Conservation (phyloP, 1,140 invertebrate species). For the Penaeus vannamei region DNA sequence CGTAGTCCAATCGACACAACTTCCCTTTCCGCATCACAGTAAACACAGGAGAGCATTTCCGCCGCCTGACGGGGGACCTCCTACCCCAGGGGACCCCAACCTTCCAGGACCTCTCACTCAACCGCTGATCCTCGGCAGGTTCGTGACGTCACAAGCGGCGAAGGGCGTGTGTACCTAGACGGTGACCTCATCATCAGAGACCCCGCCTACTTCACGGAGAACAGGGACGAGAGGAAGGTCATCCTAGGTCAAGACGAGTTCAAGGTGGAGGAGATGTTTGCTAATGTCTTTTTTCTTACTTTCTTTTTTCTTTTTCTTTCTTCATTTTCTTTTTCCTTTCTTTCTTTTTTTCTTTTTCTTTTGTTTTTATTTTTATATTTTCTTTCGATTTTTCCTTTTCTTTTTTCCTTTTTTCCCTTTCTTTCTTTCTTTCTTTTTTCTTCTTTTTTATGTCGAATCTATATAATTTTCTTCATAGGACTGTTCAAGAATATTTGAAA, state of each 20-base stretch:
- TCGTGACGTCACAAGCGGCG: constrained; percentile 42
- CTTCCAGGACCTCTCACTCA: background rate
- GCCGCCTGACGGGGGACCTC: background rate
- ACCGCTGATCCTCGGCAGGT: constrained; percentile 41
- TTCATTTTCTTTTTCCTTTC: background rate
- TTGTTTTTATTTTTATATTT: background rate
- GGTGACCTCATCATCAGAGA: constrained; percentile 49
- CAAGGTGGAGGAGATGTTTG: constrained; percentile 10
- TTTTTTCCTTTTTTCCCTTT: too few relatives aligned
- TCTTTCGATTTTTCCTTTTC: too few relatives aligned
- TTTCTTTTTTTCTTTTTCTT: background rate
- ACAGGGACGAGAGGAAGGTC: constrained; percentile 29
- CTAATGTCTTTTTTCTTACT: too few relatives aligned
- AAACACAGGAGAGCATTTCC: too few relatives aligned
- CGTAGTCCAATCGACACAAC: too few relatives aligned
- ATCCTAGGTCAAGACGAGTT: constrained; percentile 63
- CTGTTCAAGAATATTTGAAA: too few relatives aligned
- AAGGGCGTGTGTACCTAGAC: constrained; percentile 53
- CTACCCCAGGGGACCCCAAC: background rate
- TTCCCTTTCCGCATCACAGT: too few relatives aligned
- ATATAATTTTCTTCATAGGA: too few relatives aligned
- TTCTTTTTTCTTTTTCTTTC: too few relatives aligned
- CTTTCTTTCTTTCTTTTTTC: too few relatives aligned
- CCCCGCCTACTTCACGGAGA: constrained; percentile 7
- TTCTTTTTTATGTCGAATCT: too few relatives aligned